Percentiles rank a stretch among this genome's conserved stretches.
Evolutionary conservation across 2,797 vertebrate species (phyloP).

Genomic region (Potorous gilbertii): DNA sequence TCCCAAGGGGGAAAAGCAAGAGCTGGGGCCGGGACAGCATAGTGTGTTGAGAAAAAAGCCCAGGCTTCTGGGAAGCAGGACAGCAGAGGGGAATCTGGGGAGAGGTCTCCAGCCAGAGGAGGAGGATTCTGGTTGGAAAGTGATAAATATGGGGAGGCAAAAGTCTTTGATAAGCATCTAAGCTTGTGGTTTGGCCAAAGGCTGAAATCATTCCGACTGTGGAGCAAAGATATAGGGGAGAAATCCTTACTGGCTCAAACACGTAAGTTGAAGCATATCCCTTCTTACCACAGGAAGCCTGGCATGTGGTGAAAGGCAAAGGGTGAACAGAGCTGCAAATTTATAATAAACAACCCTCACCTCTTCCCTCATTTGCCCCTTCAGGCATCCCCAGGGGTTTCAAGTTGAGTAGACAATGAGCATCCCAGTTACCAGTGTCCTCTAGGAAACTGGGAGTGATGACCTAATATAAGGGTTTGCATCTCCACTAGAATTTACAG

Average conservation of each 20-base stretch:
- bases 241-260: not conserved
- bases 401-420: not conserved
- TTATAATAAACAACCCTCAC: not conserved
- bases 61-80: not conserved
- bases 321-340: not conserved
- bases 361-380: not conserved
- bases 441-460: not conserved
- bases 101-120: not conserved
- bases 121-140: not conserved
- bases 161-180: conserved; percentile 45
- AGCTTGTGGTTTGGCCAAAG: conserved; percentile 26
- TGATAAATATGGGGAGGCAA: not conserved
- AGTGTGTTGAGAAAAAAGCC: not conserved
- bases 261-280: not conserved
- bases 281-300: not conserved
- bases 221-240: not conserved
- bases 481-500: not conserved
- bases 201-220: not conserved
- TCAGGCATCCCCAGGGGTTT: not conserved
- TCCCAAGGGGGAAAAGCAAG: not conserved
- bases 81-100: not conserved
- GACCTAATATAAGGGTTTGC: not conserved
- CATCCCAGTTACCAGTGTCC: not conserved
- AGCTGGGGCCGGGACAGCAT: not conserved
- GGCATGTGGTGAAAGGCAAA: not conserved